Percentiles rank a stretch among this genome's conserved stretches.
phyloP scores from a whole-genome alignment of 2,797 vertebrate species.

The Strix occidentalis region DNA sequence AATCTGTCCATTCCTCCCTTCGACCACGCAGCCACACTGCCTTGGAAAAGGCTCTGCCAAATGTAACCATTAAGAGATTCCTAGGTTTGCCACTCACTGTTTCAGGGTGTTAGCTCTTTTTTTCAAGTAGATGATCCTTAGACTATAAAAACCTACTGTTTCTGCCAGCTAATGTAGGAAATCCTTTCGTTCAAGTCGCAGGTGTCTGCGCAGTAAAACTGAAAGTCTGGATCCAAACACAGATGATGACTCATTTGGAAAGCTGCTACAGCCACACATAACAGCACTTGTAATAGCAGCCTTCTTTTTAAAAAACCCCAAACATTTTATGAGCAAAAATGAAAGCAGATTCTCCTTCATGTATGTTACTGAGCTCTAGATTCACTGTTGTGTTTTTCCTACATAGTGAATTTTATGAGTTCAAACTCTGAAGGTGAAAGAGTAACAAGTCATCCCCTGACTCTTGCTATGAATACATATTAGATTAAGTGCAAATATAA shows the following conservation, averaged over 20 bases:
- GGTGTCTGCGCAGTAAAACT: background rate
- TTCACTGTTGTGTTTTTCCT: background rate
- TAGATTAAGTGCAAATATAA: slow-evolving; percentile 10
- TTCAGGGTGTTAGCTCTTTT: background rate
- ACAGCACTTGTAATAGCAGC: background rate
- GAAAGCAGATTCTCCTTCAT: background rate
- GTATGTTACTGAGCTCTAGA: background rate
- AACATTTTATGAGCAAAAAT: background rate
- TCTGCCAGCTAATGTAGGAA: background rate
- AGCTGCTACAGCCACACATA: background rate
- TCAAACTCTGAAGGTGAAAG: slow-evolving; percentile 1
- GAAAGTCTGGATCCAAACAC: slow-evolving; percentile 15
- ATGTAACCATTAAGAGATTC: rapidly evolving
- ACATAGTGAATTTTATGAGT: background rate
- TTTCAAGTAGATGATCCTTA: background rate
- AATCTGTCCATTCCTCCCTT: background rate
- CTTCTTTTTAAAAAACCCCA: background rate
- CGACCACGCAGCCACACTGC: rapidly evolving
- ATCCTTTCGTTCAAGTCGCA: background rate
- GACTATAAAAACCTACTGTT: background rate
- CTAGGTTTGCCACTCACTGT: background rate
- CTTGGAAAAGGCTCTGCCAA: background rate
- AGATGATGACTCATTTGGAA: slow-evolving; percentile 26
- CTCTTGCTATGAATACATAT: background rate
- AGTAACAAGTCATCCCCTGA: background rate